Percentiles rank a stretch among this genome's conserved stretches.
Conservation (phyloP, 1,140 invertebrate species). For the Drosophila lowei region DNA sequence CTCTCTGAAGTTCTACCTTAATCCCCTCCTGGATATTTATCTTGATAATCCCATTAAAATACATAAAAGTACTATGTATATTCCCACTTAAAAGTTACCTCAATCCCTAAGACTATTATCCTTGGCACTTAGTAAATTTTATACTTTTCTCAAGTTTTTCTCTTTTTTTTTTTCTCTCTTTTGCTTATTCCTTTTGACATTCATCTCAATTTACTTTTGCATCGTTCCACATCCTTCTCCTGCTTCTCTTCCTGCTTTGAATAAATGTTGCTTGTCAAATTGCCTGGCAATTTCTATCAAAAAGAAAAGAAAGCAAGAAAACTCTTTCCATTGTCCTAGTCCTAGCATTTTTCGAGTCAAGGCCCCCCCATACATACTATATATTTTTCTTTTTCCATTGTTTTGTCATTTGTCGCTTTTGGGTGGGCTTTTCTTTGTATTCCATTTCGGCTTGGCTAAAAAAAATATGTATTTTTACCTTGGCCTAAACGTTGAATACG, state of each 20-base stretch:
- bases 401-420: constrained; percentile 55
- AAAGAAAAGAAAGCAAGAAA: constrained; percentile 2
- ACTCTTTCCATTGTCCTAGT: constrained; percentile 31
- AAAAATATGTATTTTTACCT: constrained; percentile 52
- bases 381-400: constrained; percentile 41
- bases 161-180: background rate
- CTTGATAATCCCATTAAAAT: too few species aligned
- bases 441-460: constrained; percentile 26
- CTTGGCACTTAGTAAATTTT: background rate
- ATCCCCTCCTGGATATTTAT: too few species aligned
- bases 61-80: too few species aligned
- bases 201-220: constrained; percentile 20
- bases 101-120: too few species aligned
- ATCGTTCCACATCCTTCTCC: background rate
- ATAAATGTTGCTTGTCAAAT: constrained; percentile 63
- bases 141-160: constrained; percentile 12
- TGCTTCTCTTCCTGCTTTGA: constrained; percentile 15
- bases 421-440: constrained; percentile 11
- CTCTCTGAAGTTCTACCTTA: too few species aligned
- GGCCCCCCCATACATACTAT: constrained; percentile 1
- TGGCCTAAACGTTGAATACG: constrained; percentile 61
- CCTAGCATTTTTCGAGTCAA: too few species aligned
- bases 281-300: constrained; percentile 32
- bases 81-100: too few species aligned
- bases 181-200: constrained; percentile 2